phyloP scores from a whole-genome alignment of 2,797 vertebrate genomes.

The Eulemur mongoz region DNA sequence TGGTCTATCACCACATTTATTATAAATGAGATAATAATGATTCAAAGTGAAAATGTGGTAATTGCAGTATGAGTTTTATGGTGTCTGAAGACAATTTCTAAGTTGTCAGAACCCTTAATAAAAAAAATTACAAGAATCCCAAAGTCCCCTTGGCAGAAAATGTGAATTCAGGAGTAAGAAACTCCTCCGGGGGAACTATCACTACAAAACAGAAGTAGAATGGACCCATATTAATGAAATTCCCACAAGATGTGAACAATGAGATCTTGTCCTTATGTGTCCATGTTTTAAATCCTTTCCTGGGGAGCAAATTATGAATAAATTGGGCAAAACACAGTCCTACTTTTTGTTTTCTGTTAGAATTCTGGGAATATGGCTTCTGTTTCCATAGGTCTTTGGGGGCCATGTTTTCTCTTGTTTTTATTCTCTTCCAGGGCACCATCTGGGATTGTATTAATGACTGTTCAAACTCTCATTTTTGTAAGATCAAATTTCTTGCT shows the following conservation, averaged over 20 bases:
- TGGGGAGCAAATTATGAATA: neutral
- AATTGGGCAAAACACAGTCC: neutral
- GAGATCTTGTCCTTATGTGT: neutral
- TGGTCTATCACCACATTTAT: slow-evolving; percentile 60
- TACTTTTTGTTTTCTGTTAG: slow-evolving; percentile 28
- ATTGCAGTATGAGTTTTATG: slow-evolving; percentile 59
- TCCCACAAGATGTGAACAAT: neutral
- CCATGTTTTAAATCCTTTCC: slow-evolving; percentile 43
- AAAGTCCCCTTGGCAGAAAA: slow-evolving; percentile 38
- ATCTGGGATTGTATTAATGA: slow-evolving; percentile 14
- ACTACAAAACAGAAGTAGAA: slow-evolving; percentile 18
- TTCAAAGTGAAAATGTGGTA: slow-evolving; percentile 61
- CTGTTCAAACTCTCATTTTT: slow-evolving; percentile 33
- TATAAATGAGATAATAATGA: slow-evolving; percentile 65
- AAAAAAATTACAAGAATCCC: slow-evolving; percentile 24
- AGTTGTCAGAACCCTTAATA: slow-evolving; percentile 3
- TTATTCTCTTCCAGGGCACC: neutral
- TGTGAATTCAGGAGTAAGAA: slow-evolving; percentile 41
- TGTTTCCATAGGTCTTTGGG: neutral
- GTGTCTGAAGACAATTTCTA: slow-evolving; percentile 56
- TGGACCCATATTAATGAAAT: neutral
- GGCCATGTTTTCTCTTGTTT: slow-evolving; percentile 32
- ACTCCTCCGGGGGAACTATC: neutral
- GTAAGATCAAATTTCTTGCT: slow-evolving; percentile 43
- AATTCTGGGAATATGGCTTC: neutral